Percentiles rank a stretch among this genome's conserved stretches.
Evolutionary conservation across 2,888 invertebrate species (phyloP).

Genomic region (Gisinianus flammeolus): DNA sequence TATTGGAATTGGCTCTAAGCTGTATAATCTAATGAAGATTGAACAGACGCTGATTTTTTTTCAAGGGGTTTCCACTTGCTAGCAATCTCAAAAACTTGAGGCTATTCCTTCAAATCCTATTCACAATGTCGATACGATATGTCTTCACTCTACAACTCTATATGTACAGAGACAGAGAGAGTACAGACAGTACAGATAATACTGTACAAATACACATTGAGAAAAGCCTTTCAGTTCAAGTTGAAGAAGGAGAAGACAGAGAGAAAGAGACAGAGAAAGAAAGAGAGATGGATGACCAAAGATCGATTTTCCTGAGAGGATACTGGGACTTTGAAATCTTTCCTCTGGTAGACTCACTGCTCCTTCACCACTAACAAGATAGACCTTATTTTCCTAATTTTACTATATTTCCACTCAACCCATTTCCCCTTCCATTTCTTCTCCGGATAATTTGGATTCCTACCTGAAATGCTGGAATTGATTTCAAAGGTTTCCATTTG

Average conservation of each 20-base stretch:
- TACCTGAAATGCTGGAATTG: too few relatives aligned
- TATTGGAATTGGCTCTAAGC: too few relatives aligned
- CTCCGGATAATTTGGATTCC: too few relatives aligned
- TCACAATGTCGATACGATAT: background rate
- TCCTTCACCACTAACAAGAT: too few relatives aligned
- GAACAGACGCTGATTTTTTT: background rate
- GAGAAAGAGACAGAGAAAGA: constrained; percentile 2
- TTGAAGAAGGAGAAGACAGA: background rate
- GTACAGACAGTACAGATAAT: too few relatives aligned
- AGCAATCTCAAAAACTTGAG: background rate
- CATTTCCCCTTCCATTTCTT: background rate
- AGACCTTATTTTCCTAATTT: too few relatives aligned
- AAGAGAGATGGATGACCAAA: background rate
- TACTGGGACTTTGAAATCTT: too few relatives aligned
- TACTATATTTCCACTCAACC: background rate
- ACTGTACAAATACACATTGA: background rate
- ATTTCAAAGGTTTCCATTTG: too few relatives aligned
- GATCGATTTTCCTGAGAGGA: constrained; percentile 4
- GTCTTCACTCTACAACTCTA: background rate
- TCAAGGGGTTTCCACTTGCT: background rate
- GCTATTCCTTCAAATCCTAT: background rate
- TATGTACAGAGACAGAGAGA: background rate
- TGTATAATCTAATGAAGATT: background rate
- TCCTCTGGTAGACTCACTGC: too few relatives aligned
- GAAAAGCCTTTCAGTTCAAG: background rate